Conservation (phyloP, 2,113 vertebrate genomes). For the Lanius collurio region DNA sequence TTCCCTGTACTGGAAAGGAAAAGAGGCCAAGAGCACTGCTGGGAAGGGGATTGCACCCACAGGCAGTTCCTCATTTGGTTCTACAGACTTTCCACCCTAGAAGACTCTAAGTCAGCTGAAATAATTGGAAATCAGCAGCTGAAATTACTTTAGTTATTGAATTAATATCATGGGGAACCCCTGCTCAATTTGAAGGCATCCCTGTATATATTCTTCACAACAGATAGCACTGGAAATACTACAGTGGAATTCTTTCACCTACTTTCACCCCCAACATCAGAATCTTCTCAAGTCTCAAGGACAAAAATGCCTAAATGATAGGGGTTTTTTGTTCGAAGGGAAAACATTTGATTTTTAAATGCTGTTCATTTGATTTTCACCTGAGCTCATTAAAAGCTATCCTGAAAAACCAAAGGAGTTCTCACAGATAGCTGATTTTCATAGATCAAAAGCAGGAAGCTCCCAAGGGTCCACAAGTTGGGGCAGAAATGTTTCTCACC, state of each 20-base stretch:
- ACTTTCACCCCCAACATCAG: neutral
- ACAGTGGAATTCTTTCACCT: neutral
- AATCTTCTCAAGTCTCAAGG: neutral
- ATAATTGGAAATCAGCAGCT: neutral
- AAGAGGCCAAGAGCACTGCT: neutral
- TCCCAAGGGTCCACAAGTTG: neutral
- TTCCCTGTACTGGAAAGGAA: neutral
- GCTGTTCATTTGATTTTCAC: neutral
- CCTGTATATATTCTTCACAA: neutral
- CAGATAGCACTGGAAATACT: neutral
- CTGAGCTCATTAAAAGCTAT: neutral
- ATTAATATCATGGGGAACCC: neutral
- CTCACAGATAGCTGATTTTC: constrained; percentile 1
- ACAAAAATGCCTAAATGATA: neutral
- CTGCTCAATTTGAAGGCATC: neutral
- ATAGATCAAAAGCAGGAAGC: neutral
- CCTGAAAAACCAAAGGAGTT: neutral
- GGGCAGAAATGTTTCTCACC: neutral
- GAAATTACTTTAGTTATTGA: neutral
- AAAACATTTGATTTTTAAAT: neutral
- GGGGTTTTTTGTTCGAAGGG: accelerated
- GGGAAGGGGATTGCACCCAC: neutral
- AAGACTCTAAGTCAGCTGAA: neutral
- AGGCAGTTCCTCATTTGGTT: neutral
- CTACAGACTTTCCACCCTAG: neutral